Evolutionary conservation across 2,888 invertebrate genomes (phyloP), one percentile per base, ranked within the genome.

Genomic region (Rhaphigaster nebulosa): DNA sequence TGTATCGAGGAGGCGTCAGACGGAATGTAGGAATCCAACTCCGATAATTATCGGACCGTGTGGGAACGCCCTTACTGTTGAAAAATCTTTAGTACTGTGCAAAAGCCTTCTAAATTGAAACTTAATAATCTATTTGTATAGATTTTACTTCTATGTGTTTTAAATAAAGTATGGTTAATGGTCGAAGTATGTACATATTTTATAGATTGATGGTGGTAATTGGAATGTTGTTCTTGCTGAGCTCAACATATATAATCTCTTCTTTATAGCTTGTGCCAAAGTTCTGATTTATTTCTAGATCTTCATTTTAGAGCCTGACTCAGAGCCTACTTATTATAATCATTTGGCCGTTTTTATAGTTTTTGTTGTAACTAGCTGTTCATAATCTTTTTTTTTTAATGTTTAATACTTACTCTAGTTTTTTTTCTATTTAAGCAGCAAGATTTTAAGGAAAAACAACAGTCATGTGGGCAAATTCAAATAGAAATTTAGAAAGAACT

Each of bases 211-310:
- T 76, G 5, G 6, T 76, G 34, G 34, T 34, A 76, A 76, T 76
- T 10, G 8, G 34, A 38, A 76, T 38, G 70, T 76, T 76, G 34
- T 76, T 76, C 29, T 34, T 76, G 8, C 34, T 8, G 70, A 29
- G 70, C 34, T n/a, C 34, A 41, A 41, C 26, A 65, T 41, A n/a
- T 88, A 65, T 88, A 88, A 88, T 88, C 60, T 29, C 18, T 60
- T n/a, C 88, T 60, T 88, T 41, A 65, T 60, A 60, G 65, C 88
- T 41, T 38, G 41, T 88, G 88, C 88, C 88, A 88, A 60, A 88
- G 88, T 41, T 88, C 65, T 60, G 38, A 88, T 88, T 88, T 88
- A 88, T 88, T 60, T 60, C 60, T 60, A 60, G 56, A 34, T 60
- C 41, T 38, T 56, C 41, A 41, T 60, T 88, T 41, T 88, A 88